Conservation (phyloP, 1,140 invertebrate genomes). For the Sipha flava region DNA sequence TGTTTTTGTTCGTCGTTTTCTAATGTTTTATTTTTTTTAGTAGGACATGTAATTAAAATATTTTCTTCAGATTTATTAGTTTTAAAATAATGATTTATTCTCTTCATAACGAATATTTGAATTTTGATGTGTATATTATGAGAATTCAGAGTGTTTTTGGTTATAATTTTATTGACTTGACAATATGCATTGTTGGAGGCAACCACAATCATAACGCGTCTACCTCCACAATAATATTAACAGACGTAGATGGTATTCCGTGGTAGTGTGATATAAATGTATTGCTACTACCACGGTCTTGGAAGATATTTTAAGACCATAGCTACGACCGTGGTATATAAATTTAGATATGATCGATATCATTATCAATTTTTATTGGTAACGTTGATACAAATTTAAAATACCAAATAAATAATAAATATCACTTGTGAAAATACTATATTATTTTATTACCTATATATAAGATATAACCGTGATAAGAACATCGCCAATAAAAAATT, state of each 20-base stretch:
- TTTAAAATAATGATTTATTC: neutral
- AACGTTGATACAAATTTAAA: neutral
- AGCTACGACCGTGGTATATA: neutral
- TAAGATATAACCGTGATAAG: too few relatives aligned
- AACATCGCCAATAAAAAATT: too few relatives aligned
- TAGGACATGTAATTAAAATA: neutral
- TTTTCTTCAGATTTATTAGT: neutral
- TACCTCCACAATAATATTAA: neutral
- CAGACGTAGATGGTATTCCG: neutral
- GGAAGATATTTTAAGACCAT: too few relatives aligned
- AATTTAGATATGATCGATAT: neutral
- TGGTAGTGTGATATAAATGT: neutral
- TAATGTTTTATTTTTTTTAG: neutral
- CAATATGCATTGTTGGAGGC: too few relatives aligned
- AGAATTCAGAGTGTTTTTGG: too few relatives aligned
- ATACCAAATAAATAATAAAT: neutral
- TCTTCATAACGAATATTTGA: neutral
- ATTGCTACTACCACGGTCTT: neutral
- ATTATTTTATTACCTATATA: neutral
- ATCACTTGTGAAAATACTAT: neutral
- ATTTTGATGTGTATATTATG: too few relatives aligned
- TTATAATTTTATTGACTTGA: too few relatives aligned
- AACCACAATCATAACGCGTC: neutral
- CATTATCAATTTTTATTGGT: neutral
- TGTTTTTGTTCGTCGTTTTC: neutral